Evolutionary conservation across 1,140 invertebrate species (phyloP), one percentile per base, ranked within the genome.

Genomic region (Eciton burchellii): DNA sequence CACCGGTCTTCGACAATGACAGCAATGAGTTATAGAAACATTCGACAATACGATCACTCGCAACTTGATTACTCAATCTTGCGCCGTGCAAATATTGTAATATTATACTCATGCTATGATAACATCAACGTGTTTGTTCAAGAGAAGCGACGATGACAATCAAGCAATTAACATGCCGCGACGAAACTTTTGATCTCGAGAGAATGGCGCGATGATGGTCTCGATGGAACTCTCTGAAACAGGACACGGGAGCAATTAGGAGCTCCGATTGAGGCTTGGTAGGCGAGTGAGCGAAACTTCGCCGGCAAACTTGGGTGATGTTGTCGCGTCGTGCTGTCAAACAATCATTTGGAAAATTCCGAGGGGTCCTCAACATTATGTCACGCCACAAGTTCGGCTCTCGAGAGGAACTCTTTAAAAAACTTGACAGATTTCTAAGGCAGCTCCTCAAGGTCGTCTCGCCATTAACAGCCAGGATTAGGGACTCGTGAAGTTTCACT

Each of bases 221-320:
- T n/a, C 1, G 45, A 65, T 54, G 19, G 19, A 35, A 52, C 5
- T 43, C 19, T 4, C 47, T 76, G 29, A 77, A 77, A 77, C 45
- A 54, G 47, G 62, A 77, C 47, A 77, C 24, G 21, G 11, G 52
- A 14, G 62, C 66, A 77, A 77, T 77, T 77, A 77, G 16, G 60
- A 43, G 60, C 14, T 21, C 29, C 47, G 60, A 66, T 77, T 68
- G 54, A 66, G 74, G 66, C 19, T 11, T 14, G 21, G 45, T 14
- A 14, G 45, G 16, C 60, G 45, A 9, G 14, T 56, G 29, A 26
- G 35, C 21, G 21, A 77, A 65, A 76, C 19, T 49, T 35, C 35
- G 14, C 52, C 59, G 29, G 14, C 19, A 65, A 77, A 77, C 49
- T 77, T 68, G 12, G 29, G 26, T 21, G 16, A 16, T 54, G 62